Evolutionary conservation across 2,888 invertebrate species (phyloP).

Genomic region (Leptarthrus brevirostris): DNA sequence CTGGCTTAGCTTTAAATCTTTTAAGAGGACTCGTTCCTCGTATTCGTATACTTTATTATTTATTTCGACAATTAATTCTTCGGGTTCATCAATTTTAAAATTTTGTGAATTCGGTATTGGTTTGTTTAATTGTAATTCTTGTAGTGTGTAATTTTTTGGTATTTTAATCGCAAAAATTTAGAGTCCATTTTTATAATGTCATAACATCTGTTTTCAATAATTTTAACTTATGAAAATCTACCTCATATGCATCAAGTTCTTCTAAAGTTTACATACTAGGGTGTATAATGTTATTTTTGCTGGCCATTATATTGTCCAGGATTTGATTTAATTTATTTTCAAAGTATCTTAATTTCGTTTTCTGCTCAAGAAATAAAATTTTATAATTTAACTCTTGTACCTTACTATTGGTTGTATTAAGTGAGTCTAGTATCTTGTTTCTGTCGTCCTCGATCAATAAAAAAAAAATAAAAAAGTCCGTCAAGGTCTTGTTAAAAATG

Average conservation of each 20-base stretch:
- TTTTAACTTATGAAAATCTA: constrained; percentile 47
- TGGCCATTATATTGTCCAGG: constrained; percentile 29
- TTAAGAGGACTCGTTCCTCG: neutral
- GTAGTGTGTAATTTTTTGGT: constrained; percentile 21
- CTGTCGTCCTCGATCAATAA: constrained; percentile 45
- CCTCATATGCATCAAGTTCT: constrained; percentile 30
- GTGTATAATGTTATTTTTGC: constrained; percentile 46
- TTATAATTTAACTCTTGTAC: constrained; percentile 31
- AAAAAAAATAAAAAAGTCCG: constrained; percentile 16
- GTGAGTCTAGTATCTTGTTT: constrained; percentile 36
- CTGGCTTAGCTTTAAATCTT: constrained; percentile 33
- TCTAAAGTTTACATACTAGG: constrained; percentile 49
- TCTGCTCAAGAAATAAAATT: constrained; percentile 39
- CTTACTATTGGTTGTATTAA: constrained; percentile 9
- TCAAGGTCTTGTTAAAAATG: constrained; percentile 39
- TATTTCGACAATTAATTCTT: constrained; percentile 44
- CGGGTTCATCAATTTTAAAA: constrained; percentile 20
- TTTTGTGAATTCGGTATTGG: constrained; percentile 31
- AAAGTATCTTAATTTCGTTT: constrained; percentile 50
- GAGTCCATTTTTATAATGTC: neutral
- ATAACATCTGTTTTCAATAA: constrained; percentile 45
- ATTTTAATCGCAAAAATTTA: constrained; percentile 27
- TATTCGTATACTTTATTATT: constrained; percentile 39
- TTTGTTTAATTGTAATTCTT: constrained; percentile 21
- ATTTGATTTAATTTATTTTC: constrained; percentile 52